phyloP scores from a whole-genome alignment of 1,140 invertebrate genomes.

The Drosophila kepulauana region DNA sequence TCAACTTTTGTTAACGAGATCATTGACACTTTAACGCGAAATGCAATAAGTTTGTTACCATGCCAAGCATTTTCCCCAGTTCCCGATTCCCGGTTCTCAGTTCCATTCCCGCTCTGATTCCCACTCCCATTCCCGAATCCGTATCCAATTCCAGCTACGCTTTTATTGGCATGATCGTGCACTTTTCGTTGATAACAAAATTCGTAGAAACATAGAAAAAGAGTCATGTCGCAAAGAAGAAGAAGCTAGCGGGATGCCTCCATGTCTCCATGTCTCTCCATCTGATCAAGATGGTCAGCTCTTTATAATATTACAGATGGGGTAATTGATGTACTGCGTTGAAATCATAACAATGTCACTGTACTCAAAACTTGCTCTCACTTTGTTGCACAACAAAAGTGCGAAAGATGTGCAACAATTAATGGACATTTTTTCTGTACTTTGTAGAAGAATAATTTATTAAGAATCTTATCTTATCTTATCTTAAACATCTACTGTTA shows the following conservation, averaged over 20 bases:
- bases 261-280: background rate
- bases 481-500: no score
- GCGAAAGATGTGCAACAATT: background rate
- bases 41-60: slow-evolving; percentile 83
- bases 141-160: slow-evolving; percentile 22
- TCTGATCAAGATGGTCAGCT: slow-evolving; percentile 39
- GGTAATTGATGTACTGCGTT: slow-evolving; percentile 18
- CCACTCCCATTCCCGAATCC: slow-evolving; percentile 26
- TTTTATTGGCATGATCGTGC: slow-evolving; percentile 82
- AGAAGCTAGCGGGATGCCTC: slow-evolving; percentile 52
- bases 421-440: background rate
- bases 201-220: slow-evolving; percentile 66
- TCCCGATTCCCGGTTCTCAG: slow-evolving; percentile 1
- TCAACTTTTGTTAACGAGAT: slow-evolving; percentile 81
- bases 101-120: slow-evolving; percentile 30
- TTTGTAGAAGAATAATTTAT: no score
- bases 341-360: background rate
- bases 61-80: slow-evolving; percentile 56
- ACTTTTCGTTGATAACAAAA: slow-evolving; percentile 78
- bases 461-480: background rate
- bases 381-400: background rate
- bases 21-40: slow-evolving; percentile 82
- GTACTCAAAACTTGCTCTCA: background rate
- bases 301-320: slow-evolving; percentile 26
- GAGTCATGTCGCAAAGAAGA: slow-evolving; percentile 42